Conservation (phyloP, 2,888 invertebrate species). For the Melolontha melolontha region DNA sequence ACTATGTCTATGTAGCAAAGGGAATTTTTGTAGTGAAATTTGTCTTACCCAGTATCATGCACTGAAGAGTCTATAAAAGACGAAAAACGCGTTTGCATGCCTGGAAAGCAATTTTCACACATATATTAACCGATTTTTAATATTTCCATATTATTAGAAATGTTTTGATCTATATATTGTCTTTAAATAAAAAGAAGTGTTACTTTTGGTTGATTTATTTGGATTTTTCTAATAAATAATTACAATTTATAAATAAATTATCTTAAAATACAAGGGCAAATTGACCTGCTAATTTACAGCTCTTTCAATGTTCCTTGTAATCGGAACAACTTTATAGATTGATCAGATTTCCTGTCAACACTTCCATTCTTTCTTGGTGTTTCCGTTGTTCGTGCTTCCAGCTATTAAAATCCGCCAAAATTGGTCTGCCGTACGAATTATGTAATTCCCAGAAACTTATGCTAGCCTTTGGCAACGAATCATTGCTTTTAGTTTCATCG, state of each 20-base stretch:
- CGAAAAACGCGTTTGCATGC: no score
- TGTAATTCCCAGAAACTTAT: slow-evolving; percentile 79
- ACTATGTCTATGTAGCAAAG: no score
- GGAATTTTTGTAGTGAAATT: no score
- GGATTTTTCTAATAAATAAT: slow-evolving; percentile 3
- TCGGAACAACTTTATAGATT: slow-evolving; percentile 59
- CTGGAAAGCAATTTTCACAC: no score
- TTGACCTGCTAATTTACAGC: not conserved
- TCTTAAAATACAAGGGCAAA: not conserved
- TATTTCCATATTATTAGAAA: no score
- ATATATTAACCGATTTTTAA: no score
- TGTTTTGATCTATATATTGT: no score
- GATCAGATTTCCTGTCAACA: slow-evolving; percentile 64
- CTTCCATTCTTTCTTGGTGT: slow-evolving; percentile 58
- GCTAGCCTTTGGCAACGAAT: slow-evolving; percentile 54
- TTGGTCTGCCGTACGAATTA: slow-evolving; percentile 75
- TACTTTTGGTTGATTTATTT: slow-evolving; percentile 1
- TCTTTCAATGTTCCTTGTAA: not conserved
- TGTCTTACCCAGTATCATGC: no score
- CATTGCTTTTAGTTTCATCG: slow-evolving; percentile 44
- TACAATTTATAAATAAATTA: not conserved
- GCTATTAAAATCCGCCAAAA: slow-evolving; percentile 75
- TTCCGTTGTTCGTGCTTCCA: slow-evolving; percentile 72
- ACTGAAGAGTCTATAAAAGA: no score
- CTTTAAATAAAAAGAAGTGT: not conserved